A percentile compares a stretch with the other conserved stretches of the same genome.
These are phyloP conservation scores for Kuschelorhynchus macadamiae DNA, from an alignment of 2,888 invertebrate species.

Conservation along the genomic window DNA sequence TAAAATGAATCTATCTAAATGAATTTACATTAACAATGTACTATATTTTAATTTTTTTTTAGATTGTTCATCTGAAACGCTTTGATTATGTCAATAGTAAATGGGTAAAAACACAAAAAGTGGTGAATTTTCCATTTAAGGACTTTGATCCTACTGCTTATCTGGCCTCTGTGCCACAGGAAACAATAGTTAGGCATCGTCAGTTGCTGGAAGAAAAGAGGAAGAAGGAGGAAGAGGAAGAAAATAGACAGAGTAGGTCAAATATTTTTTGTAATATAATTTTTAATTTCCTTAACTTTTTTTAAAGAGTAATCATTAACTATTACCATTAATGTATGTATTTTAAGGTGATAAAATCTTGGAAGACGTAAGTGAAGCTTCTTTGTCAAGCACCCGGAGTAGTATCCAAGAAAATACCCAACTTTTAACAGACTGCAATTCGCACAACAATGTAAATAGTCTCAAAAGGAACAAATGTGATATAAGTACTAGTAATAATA, in stretches of 20 bases:
- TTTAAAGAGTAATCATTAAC: not conserved
- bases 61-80: conserved; percentile 93
- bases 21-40: too few species aligned
- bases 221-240: conserved; percentile 57
- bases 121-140: conserved; percentile 89
- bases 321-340: too few species aligned
- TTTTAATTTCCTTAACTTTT: too few species aligned
- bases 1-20: too few species aligned
- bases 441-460: conserved; percentile 7
- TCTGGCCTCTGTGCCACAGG: conserved; percentile 85
- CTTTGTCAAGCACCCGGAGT: conserved; percentile 31
- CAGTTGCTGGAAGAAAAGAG: conserved; percentile 71
- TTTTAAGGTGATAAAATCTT: conserved; percentile 42
- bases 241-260: conserved; percentile 12
- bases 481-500: conserved; percentile 25
- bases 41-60: too few species aligned
- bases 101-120: conserved; percentile 96
- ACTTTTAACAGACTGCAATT: conserved; percentile 17
- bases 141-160: conserved; percentile 91
- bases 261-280: not conserved
- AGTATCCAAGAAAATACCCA: conserved; percentile 28
- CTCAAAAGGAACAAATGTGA: conserved; percentile 20
- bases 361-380: conserved; percentile 44
- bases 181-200: conserved; percentile 79
- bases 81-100: conserved; percentile 92